Conservation (phyloP, 2,113 vertebrate genomes). For the Tragulus kanchil region DNA sequence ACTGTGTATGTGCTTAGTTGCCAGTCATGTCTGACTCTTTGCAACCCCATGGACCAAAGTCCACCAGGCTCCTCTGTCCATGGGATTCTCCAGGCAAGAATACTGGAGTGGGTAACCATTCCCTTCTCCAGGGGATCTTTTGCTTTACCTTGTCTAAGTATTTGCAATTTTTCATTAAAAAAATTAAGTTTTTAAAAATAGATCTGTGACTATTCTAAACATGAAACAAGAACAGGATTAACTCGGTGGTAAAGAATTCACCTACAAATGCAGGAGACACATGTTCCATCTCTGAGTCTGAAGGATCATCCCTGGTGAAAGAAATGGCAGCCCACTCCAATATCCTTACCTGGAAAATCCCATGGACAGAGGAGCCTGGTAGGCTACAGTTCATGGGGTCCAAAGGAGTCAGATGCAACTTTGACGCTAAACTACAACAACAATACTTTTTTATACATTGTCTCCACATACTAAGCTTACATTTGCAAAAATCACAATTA, state of each 20-base stretch:
- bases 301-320: not conserved
- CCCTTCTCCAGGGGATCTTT: not conserved
- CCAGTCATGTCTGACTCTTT: too few species aligned
- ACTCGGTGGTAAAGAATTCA: too few species aligned
- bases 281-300: not conserved
- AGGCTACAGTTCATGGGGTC: not conserved
- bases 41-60: too few species aligned
- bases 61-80: too few species aligned
- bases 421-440: not conserved
- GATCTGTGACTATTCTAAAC: not conserved
- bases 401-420: not conserved
- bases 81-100: too few species aligned
- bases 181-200: slow-evolving; percentile 33
- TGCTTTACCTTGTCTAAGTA: not conserved
- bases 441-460: not conserved
- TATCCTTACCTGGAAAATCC: not conserved
- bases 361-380: not conserved
- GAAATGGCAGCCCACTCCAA: not conserved
- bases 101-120: too few species aligned
- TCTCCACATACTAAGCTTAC: not conserved
- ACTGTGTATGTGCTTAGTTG: not conserved
- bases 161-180: slow-evolving; percentile 44
- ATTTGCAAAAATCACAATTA: not conserved
- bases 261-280: not conserved
- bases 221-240: not conserved